Percentiles rank a stretch among this genome's conserved stretches.
Conservation (phyloP, 2,113 vertebrate species). For the Sylvietta virens region DNA sequence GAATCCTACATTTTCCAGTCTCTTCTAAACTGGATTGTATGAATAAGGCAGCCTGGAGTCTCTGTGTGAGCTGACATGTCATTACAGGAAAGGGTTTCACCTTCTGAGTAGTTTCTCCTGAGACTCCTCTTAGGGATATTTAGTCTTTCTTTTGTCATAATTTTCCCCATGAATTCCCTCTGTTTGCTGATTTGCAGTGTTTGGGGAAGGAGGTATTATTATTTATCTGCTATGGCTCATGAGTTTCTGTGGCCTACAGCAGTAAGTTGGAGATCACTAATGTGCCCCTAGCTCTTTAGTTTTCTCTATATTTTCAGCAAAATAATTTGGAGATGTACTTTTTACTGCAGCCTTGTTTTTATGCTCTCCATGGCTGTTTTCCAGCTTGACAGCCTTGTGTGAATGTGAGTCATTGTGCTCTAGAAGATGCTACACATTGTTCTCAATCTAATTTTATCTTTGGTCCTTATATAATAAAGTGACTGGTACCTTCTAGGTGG, state of each 20-base stretch:
- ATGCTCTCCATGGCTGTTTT: background rate
- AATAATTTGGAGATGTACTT: background rate
- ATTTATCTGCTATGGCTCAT: background rate
- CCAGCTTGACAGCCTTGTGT: conserved; percentile 35
- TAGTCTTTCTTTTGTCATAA: background rate
- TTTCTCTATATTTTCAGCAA: background rate
- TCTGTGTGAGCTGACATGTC: background rate
- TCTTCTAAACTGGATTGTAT: background rate
- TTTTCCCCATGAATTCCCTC: background rate
- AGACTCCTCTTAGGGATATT: background rate
- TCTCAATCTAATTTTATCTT: conserved; percentile 53
- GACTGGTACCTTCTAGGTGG: conserved; percentile 17
- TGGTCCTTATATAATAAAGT: conserved; percentile 42
- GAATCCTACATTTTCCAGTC: background rate
- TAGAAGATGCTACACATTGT: conserved; percentile 54
- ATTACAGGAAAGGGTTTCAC: background rate
- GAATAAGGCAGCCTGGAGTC: background rate
- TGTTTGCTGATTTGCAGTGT: background rate
- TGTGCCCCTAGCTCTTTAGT: background rate
- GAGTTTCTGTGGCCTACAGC: background rate
- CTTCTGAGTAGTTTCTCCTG: background rate
- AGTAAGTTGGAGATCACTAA: background rate
- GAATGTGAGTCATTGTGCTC: conserved; percentile 57
- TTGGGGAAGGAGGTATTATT: background rate
- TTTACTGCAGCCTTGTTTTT: conserved; percentile 22